phyloP scores from a whole-genome alignment of 23 tunicate genomes.

The Diplosoma virens region DNA sequence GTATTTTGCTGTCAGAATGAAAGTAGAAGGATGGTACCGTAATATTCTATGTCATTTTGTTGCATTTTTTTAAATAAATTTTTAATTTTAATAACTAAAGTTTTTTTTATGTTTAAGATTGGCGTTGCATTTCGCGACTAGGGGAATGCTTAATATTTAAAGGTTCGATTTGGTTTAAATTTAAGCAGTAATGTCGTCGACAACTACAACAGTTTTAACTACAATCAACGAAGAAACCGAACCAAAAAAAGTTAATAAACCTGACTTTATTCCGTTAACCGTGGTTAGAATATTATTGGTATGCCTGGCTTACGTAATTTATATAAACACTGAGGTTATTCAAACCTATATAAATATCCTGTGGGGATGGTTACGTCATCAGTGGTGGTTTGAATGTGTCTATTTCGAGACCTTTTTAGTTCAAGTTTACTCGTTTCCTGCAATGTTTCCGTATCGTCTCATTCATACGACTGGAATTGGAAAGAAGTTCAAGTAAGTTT shows the following conservation, averaged over 20 bases:
- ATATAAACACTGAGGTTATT: constrained; percentile 36
- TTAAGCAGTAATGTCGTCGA: background rate
- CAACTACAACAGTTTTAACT: background rate
- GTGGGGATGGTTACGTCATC: constrained; percentile 54
- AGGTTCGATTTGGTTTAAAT: too few species aligned
- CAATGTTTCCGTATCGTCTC: constrained; percentile 5
- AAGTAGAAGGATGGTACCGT: too few species aligned
- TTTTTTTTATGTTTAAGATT: too few species aligned
- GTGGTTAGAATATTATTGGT: background rate
- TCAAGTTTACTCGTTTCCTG: constrained; percentile 39
- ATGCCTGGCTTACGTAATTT: constrained; percentile 1
- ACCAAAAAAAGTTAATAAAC: background rate
- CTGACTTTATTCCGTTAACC: background rate
- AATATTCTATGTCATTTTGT: too few species aligned
- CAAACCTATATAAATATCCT: constrained; percentile 35
- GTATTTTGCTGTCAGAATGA: too few species aligned
- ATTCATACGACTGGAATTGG: background rate
- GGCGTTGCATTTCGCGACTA: too few species aligned
- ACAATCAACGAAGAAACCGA: background rate
- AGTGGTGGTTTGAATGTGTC: constrained; percentile 73
- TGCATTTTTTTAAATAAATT: too few species aligned
- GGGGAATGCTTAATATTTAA: too few species aligned
- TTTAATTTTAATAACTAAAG: too few species aligned
- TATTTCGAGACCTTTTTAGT: constrained; percentile 72
- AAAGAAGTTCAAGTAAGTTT: background rate